Evolutionary conservation across 2,113 vertebrate species (phyloP).

Genomic region (Piprites chloris): DNA sequence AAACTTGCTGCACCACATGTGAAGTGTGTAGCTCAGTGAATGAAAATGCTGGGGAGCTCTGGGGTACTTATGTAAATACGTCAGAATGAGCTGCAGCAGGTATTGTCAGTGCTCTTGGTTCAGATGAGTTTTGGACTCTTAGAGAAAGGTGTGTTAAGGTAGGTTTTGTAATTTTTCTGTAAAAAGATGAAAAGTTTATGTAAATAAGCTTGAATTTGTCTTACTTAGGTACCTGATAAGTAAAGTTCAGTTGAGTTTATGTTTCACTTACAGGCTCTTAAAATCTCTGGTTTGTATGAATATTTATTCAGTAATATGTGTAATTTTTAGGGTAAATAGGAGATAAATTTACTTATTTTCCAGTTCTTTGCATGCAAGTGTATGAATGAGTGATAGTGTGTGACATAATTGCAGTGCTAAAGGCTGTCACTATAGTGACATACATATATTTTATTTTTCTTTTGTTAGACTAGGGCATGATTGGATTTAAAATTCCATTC

Average conservation of each 20-base stretch:
- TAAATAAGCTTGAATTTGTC: background rate
- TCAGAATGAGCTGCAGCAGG: background rate
- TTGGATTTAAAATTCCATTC: background rate
- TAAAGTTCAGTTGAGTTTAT: background rate
- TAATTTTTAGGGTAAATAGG: background rate
- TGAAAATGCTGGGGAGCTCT: background rate
- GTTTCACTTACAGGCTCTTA: background rate
- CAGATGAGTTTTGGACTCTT: background rate
- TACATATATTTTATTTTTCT: background rate
- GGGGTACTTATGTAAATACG: fast-evolving
- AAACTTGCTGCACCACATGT: background rate
- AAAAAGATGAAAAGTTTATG: background rate
- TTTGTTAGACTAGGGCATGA: background rate
- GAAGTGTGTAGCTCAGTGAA: background rate
- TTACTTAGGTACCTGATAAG: background rate
- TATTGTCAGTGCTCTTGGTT: background rate
- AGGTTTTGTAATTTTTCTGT: background rate
- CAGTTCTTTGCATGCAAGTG: background rate
- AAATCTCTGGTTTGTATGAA: background rate
- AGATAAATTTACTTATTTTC: background rate
- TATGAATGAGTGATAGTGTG: background rate
- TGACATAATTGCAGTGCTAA: background rate
- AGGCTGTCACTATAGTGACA: background rate
- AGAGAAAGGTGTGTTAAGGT: background rate
- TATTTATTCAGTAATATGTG: background rate